Conservation (phyloP, 2,113 vertebrate genomes). For the Paratilapia polleni region DNA sequence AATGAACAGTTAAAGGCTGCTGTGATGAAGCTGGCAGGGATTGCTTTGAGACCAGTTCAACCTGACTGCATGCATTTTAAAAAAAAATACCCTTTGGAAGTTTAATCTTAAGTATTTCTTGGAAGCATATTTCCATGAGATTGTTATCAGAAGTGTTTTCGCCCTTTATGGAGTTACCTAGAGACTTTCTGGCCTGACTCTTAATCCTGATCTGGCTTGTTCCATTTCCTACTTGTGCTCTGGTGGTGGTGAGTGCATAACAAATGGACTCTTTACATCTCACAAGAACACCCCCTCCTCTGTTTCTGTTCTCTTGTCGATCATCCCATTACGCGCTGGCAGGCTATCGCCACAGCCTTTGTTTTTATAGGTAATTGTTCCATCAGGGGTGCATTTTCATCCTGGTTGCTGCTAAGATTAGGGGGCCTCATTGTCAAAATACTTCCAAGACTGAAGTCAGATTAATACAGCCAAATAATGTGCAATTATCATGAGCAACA, state of each 20-base stretch:
- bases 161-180: conserved; percentile 53
- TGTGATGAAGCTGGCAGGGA: conserved; percentile 22
- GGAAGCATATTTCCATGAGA: conserved; percentile 42
- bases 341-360: conserved; percentile 40
- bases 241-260: conserved; percentile 22
- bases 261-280: conserved; percentile 5
- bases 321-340: conserved; percentile 54
- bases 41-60: conserved; percentile 25
- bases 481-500: conserved; percentile 63
- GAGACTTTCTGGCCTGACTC: conserved; percentile 42
- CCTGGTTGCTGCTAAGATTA: conserved; percentile 45
- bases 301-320: conserved; percentile 36
- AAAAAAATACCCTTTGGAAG: conserved; percentile 25
- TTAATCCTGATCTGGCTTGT: conserved; percentile 48
- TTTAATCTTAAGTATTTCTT: conserved; percentile 43
- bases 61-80: conserved; percentile 21
- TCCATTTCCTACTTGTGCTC: conserved; percentile 48
- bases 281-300: not conserved
- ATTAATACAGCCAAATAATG: conserved; percentile 44
- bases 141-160: conserved; percentile 53
- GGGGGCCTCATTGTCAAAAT: conserved; percentile 56
- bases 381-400: conserved; percentile 31
- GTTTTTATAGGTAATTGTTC: conserved; percentile 68
- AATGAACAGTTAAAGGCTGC: conserved; percentile 27
- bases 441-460: conserved; percentile 47